Conservation (phyloP, 2,797 vertebrate genomes). For the Pipistrellus pygmaeus region DNA sequence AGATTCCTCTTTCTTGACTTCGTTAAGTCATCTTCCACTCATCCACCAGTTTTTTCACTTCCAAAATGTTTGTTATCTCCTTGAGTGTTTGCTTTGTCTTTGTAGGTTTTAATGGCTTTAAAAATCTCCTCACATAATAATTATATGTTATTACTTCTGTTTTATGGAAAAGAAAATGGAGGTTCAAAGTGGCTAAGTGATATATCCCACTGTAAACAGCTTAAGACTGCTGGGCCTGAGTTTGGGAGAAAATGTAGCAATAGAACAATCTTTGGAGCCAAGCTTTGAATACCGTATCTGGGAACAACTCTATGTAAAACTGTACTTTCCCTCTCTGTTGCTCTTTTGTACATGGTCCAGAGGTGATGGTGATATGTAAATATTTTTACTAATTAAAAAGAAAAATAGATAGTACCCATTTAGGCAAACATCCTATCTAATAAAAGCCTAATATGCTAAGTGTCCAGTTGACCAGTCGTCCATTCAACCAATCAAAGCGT, state of each 20-base stretch:
- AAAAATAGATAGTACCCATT: not conserved
- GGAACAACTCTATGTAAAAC: not conserved
- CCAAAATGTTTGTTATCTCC: not conserved
- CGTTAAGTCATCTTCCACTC: not conserved
- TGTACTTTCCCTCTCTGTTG: not conserved
- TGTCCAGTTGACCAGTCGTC: too few relatives aligned
- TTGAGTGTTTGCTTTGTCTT: not conserved
- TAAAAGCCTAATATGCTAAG: too few relatives aligned
- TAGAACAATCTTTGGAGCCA: not conserved
- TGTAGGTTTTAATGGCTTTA: not conserved
- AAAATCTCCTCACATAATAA: not conserved
- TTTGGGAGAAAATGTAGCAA: not conserved
- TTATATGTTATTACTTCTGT: not conserved
- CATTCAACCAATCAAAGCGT: too few relatives aligned
- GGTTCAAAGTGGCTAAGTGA: not conserved
- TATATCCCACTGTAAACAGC: not conserved
- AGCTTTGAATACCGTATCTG: not conserved
- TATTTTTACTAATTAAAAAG: constrained; percentile 24
- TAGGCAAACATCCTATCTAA: not conserved
- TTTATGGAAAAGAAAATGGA: not conserved
- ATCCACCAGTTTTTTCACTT: not conserved
- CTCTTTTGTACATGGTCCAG: not conserved
- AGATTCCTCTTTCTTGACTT: not conserved
- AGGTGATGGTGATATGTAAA: not conserved
- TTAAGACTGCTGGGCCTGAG: not conserved